phyloP scores from a whole-genome alignment of 2,113 vertebrate species.

The Dascyllus trimaculatus region DNA sequence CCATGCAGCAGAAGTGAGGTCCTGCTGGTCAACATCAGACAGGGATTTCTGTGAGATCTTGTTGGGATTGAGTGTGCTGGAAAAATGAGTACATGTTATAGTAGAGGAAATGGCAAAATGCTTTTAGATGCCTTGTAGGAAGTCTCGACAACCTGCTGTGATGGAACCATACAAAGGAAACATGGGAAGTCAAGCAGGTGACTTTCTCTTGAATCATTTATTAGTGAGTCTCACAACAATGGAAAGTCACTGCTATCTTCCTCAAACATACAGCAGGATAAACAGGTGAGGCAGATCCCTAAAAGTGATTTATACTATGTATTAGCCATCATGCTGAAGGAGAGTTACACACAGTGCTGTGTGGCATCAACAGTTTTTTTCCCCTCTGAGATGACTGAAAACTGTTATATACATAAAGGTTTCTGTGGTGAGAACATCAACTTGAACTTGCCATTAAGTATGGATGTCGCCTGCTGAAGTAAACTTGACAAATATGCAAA shows the following conservation, averaged over 20 bases:
- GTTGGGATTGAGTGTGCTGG: background rate
- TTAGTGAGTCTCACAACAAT: conserved; percentile 46
- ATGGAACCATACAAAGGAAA: conserved; percentile 58
- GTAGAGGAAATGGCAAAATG: conserved; percentile 65
- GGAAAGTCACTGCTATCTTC: conserved; percentile 48
- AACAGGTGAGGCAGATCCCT: background rate
- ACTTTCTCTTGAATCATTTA: conserved; percentile 65
- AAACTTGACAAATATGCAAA: no score
- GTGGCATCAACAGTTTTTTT: no score
- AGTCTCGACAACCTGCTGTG: conserved; percentile 37
- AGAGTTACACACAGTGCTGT: background rate
- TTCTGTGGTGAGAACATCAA: background rate
- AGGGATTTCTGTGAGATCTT: conserved; percentile 35
- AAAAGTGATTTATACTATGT: conserved; percentile 5
- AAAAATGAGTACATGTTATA: conserved; percentile 20
- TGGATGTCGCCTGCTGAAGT: no score
- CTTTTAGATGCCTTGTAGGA: conserved; percentile 66
- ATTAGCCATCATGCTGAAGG: background rate
- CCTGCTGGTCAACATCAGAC: conserved; percentile 23
- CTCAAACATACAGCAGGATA: conserved; percentile 48
- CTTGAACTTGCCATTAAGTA: no score
- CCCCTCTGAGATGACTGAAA: background rate
- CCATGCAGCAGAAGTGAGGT: conserved; percentile 1
- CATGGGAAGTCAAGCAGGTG: conserved; percentile 73
- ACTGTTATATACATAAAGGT: background rate